Conservation (phyloP, 2,113 vertebrate genomes). For the Elephas maximus region DNA sequence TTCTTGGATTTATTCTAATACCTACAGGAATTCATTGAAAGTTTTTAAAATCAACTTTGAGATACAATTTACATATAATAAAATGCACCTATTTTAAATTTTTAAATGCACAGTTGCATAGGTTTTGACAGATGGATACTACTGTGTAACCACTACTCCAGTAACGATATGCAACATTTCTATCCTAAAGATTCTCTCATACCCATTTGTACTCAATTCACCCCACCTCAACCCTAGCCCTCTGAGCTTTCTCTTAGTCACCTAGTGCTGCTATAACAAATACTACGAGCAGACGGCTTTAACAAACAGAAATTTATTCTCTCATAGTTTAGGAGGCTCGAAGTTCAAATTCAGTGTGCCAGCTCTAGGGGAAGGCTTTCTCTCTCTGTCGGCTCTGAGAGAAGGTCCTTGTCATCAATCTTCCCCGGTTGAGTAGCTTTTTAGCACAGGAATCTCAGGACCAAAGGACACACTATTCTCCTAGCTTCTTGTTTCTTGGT, state of each 20-base stretch:
- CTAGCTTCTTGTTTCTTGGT: no score
- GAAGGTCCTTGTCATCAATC: no score
- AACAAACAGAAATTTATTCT: no score
- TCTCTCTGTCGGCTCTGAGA: no score
- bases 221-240: not conserved
- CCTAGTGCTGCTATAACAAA: no score
- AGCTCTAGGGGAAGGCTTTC: no score
- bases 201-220: not conserved
- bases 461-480: no score
- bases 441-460: no score
- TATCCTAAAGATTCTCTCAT: not conserved
- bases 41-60: constrained; percentile 23
- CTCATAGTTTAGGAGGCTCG: no score
- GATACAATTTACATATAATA: not conserved
- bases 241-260: not conserved
- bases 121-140: not conserved
- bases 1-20: constrained; percentile 16
- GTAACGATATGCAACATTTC: not conserved
- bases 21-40: not conserved
- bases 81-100: not conserved
- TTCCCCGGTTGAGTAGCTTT: no score
- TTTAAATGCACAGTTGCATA: not conserved
- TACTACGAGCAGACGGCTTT: no score
- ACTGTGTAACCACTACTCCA: not conserved
- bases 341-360: no score